Evolutionary conservation across 2,888 invertebrate genomes (phyloP).

Genomic region (Philopedon plagiatum): DNA sequence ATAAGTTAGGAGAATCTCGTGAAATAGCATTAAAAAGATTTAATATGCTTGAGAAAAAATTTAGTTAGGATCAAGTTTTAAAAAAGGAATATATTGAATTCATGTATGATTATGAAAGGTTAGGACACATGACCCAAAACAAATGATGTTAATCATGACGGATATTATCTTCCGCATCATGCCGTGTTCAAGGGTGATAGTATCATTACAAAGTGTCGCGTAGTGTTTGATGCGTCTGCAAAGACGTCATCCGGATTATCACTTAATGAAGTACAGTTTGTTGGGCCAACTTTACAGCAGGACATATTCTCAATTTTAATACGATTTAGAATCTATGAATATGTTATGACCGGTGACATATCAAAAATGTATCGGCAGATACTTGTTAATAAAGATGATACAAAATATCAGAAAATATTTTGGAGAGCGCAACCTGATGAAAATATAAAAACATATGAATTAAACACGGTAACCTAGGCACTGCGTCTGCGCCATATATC

Average conservation of each 20-base stretch:
- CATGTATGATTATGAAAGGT: not conserved
- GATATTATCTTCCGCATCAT: slow-evolving; percentile 30
- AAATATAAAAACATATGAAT: no score
- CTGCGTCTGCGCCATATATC: no score
- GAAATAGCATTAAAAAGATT: slow-evolving; percentile 7
- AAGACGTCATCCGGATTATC: slow-evolving; percentile 28
- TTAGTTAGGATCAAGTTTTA: slow-evolving; percentile 15
- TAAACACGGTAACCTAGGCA: no score
- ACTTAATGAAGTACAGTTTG: slow-evolving; percentile 23
- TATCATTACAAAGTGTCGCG: slow-evolving; percentile 35
- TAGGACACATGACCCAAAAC: slow-evolving; percentile 28
- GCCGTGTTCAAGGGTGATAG: slow-evolving; percentile 16
- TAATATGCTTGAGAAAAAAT: slow-evolving; percentile 7
- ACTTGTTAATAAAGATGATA: no score
- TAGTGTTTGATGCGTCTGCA: slow-evolving; percentile 25
- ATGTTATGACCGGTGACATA: no score
- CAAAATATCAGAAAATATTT: no score
- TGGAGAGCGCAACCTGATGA: no score
- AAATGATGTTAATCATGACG: not conserved
- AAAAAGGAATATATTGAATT: slow-evolving; percentile 17
- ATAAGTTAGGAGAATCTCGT: slow-evolving; percentile 13
- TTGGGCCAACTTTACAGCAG: slow-evolving; percentile 28
- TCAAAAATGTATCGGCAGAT: no score
- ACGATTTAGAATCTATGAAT: slow-evolving; percentile 17
- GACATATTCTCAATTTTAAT: slow-evolving; percentile 32